Base-by-base conservation (phyloP, 2,797 vertebrate species). In the Podargus strigoides region DNA sequence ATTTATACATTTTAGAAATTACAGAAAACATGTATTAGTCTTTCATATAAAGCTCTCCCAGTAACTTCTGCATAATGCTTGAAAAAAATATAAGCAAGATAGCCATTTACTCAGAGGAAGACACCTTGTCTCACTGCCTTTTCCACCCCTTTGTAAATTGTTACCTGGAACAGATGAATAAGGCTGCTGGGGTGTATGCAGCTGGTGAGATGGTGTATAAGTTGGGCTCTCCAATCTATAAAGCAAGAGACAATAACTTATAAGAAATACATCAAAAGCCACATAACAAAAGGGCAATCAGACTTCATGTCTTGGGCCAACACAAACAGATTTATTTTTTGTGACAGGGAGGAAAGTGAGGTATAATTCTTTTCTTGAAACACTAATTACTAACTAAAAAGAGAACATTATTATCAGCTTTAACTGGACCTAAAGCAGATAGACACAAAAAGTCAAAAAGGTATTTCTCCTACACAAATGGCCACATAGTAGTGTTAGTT, bases 141-240 rank as follows among this genome's bases (percentile, higher is more conserved):
- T 87, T 64, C 60, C 30, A 91, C n/a, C 12, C 37, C 36, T 66
- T 59, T 68, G 60, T 42, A 64, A 90, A 58, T 79, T 94, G 27
- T 97, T 97, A 99, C 99, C 99, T 98, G 99, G 98, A 94, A 97
- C 95, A 95, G 98, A 95, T 42, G 97, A 98, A 80, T 97, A 98
- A 95, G 98, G 97, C 58, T 98, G 98, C 24, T 98, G 98, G 49
- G 90, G 95, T 19, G 94, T 85, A n/a, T 89, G 97, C 94, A 96
- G 96, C 63, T 94, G 97, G 69, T 89, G 95, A 89, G 94, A 84
- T 30, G 91, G 75, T 62, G 81, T 27, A 36, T 91, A 97, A 32
- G 66, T 18, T 79, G 97, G 94, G 90, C 96, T 96, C 80, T 92
- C 97, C 70, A 93, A 95, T 70, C 96, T 97, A 85, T 68, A 97